Percentiles rank a stretch among this genome's conserved stretches.
These are phyloP conservation scores for Brachionus sp. DNA, from an alignment of 1,140 invertebrate species.

Conservation along the genomic window DNA sequence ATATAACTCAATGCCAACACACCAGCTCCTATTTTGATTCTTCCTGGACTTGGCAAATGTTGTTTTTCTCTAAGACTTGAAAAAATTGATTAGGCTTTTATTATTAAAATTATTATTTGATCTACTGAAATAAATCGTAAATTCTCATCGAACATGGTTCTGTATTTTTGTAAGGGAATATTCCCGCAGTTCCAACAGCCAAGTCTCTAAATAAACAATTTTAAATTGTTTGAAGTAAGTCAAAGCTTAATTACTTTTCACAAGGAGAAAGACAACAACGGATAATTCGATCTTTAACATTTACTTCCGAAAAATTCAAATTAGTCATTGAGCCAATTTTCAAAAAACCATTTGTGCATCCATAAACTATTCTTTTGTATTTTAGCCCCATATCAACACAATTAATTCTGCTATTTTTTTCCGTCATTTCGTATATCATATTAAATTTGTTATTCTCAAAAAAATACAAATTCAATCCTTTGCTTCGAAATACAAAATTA, in stretches of 20 bases:
- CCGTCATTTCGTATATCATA: not conserved
- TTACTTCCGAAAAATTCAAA: not conserved
- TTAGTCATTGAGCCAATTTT: not conserved
- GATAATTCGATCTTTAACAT: slow-evolving; percentile 18
- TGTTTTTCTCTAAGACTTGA: slow-evolving; percentile 6
- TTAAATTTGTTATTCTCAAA: not conserved
- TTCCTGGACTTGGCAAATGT: not conserved
- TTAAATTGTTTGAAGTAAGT: not conserved
- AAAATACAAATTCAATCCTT: not conserved
- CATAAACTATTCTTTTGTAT: not conserved
- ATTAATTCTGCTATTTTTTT: not conserved
- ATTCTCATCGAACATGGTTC: not conserved
- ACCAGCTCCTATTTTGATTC: slow-evolving; percentile 15
- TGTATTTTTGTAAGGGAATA: not conserved
- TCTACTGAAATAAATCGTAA: slow-evolving; percentile 15
- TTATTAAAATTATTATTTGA: not conserved
- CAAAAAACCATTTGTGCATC: not conserved
- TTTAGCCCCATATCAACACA: not conserved
- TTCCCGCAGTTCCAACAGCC: slow-evolving; percentile 16
- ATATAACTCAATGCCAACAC: not conserved
- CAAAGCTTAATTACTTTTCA: not conserved
- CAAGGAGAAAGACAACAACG: not conserved
- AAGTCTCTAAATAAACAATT: not conserved
- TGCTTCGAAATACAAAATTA: not conserved
- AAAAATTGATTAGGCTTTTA: not conserved